Evolutionary conservation across 2,888 invertebrate genomes (phyloP), one percentile per base, ranked within the genome.

Genomic region (Altica lythri): DNA sequence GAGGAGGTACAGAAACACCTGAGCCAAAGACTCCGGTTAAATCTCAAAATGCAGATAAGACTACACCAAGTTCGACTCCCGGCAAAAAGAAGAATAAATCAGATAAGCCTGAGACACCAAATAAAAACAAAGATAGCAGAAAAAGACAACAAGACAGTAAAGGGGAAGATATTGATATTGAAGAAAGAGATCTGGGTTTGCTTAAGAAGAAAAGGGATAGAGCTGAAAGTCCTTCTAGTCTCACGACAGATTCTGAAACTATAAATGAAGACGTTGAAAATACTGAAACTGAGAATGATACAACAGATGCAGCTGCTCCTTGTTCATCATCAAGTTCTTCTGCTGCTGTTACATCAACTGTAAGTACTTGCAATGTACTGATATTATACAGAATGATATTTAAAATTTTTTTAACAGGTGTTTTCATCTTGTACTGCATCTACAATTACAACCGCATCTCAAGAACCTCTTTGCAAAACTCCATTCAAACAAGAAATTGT

Each of bases 181-280:
- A 78, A 47, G 79, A 79, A 43, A 81, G 82, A 61, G 81, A 82
- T 48, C 63, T 75, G 16, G 70, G 75, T 14, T 65, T 72, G 55
- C 29, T 57, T 6, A 79, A 78, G 64, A 79, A 79, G 69, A 82
- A 82, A 64, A 75, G 83, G 27, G 77, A 77, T 43, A 59, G 76
- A 35, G 72, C 76, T 2, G 77, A 77, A 69, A 92, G 92, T 77
- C 92, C 92, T 9, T 86, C 89, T 32, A 92, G 91, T 71, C 83
- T 90, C 56, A 90, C 90, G 37, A 90, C 91, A 59, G 92, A 91
- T 71, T 91, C 91, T 68, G 91, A 90, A 68, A 88, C 92, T 32
- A 85, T 89, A 40, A 85, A 89, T 77, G 88, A 89, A 72, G 83
- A 83, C 55, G 78, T 75, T 9, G 82, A 82, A 57, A 73, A 66